Evolutionary conservation across 53 echinoderm and acorn worm species (phyloP).

Genomic region (Holothuria leucospilota): DNA sequence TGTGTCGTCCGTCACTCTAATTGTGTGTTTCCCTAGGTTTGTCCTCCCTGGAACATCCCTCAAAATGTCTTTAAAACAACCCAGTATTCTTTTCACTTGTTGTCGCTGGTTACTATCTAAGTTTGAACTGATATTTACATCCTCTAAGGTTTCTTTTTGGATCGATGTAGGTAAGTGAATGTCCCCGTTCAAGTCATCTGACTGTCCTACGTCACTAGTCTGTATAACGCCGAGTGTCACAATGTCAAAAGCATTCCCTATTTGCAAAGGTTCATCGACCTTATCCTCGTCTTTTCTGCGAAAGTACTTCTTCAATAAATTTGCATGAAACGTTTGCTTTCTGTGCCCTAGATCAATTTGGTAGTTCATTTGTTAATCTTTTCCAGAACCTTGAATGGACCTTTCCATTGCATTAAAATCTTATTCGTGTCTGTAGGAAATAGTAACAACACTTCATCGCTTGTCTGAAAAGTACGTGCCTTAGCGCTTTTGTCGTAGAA

Average conservation of each 20-base stretch:
- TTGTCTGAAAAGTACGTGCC: not conserved
- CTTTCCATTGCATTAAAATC: slow-evolving; percentile 54
- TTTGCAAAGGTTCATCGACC: not conserved
- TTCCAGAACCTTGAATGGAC: slow-evolving; percentile 24
- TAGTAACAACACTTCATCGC: slow-evolving; percentile 42
- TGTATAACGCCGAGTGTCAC: slow-evolving; percentile 18
- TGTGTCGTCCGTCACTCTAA: slow-evolving; percentile 49
- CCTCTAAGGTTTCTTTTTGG: slow-evolving; percentile 19
- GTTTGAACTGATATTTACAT: slow-evolving; percentile 40
- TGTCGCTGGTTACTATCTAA: not conserved
- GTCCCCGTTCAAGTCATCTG: slow-evolving; percentile 22
- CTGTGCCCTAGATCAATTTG: slow-evolving; percentile 34
- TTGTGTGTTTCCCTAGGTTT: slow-evolving; percentile 40
- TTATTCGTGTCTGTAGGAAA: slow-evolving; percentile 41
- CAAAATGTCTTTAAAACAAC: slow-evolving; percentile 42
- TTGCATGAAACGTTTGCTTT: slow-evolving; percentile 48
- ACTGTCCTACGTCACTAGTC: not conserved
- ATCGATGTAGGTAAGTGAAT: slow-evolving; percentile 30
- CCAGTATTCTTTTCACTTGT: slow-evolving; percentile 33
- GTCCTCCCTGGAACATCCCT: slow-evolving; percentile 65
- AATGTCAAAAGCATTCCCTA: not conserved
- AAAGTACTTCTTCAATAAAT: slow-evolving; percentile 18
- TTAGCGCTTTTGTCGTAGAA: slow-evolving; percentile 38
- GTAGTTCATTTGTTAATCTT: slow-evolving; percentile 43
- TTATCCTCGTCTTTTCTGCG: not conserved